These are phyloP conservation scores for Drosophila santomea DNA, from an alignment of 1,140 invertebrate species.

Conservation along the genomic window DNA sequence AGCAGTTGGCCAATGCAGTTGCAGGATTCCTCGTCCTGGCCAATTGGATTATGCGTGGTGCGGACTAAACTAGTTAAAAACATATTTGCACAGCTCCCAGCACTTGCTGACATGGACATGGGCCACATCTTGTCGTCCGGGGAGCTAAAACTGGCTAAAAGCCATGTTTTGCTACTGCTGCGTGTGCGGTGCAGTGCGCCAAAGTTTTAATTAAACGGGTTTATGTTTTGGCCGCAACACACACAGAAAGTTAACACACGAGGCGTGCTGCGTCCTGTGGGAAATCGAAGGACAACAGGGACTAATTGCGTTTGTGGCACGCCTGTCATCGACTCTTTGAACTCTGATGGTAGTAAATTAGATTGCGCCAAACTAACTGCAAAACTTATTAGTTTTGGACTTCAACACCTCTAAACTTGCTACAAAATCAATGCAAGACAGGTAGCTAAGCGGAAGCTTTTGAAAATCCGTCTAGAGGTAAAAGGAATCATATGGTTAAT, in stretches of 20 bases:
- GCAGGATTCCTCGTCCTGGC: conserved; percentile 19
- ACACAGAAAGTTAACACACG: conserved; percentile 42
- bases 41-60: conserved; percentile 61
- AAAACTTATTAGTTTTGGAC: no score
- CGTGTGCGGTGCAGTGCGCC: conserved; percentile 46
- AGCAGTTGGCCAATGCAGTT: conserved; percentile 8
- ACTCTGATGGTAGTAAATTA: background rate
- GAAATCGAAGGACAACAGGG: conserved; percentile 2
- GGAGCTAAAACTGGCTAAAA: conserved; percentile 6
- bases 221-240: conserved; percentile 67
- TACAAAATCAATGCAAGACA: no score
- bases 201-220: conserved; percentile 78
- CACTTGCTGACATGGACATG: conserved; percentile 1
- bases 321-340: background rate
- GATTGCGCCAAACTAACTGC: background rate
- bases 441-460: no score
- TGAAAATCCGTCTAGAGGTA: no score
- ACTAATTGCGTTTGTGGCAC: background rate
- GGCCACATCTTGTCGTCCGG: conserved; percentile 35
- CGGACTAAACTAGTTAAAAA: conserved; percentile 71
- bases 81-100: conserved; percentile 54
- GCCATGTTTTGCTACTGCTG: conserved; percentile 27
- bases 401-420: no score
- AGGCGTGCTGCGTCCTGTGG: conserved; percentile 3
- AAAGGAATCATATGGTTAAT: no score